Base-by-base conservation (phyloP, 2,888 invertebrate species). In the Platerodrilus igneus region DNA sequence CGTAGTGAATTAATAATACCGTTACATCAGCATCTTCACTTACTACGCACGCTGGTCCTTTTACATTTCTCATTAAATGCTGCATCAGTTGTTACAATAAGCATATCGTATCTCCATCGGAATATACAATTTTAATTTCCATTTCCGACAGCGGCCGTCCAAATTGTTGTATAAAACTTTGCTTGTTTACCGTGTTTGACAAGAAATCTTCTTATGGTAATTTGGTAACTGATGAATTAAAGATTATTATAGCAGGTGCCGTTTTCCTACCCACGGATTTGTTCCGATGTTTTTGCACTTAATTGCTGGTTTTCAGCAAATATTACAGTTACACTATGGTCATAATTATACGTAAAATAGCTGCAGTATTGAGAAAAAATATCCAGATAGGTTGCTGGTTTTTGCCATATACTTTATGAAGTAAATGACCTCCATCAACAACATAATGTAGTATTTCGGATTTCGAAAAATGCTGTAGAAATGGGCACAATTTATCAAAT, bases 331-430 rank as follows among this genome's bases (percentile, higher is more conserved):
- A 29, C n/a, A 8, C n/a, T 29, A n/a, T 29, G 29, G 7, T 18
- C 29, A 16, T 29, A 29, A 14, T 29, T 16, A 29, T 29, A 29
- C 8, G 7, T 29, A 3, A 29, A 17, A 14, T 29, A 29, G 9
- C 18, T 14, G 29, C 10, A 15, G 29, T 29, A 16, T 29, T 29
- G 29, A 29, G 29, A 29, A 29, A 29, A 29, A 17, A 29, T 5
- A 16, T 31, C 19, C 5, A 11, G 20, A 10, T 22, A 31, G 11
- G 13, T 31, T 4, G 19, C 19, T 19, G 20, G 31, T 19, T 31
- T 31, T 10, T 31, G 31, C 31, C 31, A 31, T 11, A 31, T 3
- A 31, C 10, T 31, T 31, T 31, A 16, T 31, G 31, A 11, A 31
- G 19, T 17, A 31, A 11, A 20, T 31, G 31, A 10, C 31, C 31